Conservation (phyloP, 35 echinoderm and acorn worm species). For the Amphiura filiformis region DNA sequence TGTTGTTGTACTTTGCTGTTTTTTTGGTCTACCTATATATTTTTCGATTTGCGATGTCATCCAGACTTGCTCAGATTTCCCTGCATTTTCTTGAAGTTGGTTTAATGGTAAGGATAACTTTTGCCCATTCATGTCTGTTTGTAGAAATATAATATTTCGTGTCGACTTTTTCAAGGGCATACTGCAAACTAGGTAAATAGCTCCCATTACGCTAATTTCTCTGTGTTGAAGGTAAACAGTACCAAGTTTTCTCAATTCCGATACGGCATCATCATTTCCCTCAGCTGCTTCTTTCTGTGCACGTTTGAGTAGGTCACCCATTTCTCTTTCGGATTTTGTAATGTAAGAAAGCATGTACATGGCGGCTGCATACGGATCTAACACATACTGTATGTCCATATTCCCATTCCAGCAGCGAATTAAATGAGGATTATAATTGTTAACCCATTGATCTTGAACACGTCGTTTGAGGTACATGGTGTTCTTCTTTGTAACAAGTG, state of each 20-base stretch:
- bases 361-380: conserved; percentile 42
- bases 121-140: neutral
- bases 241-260: conserved; percentile 51
- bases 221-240: conserved; percentile 51
- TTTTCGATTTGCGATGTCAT: conserved; percentile 45
- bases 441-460: conserved; percentile 53
- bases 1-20: conserved; percentile 12
- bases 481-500: neutral
- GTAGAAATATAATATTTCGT: neutral
- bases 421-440: conserved; percentile 57
- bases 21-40: conserved; percentile 37
- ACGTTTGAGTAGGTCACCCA: conserved; percentile 43
- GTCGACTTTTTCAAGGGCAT: conserved; percentile 31
- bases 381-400: conserved; percentile 63
- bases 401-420: conserved; percentile 62
- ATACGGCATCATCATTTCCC: conserved; percentile 55
- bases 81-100: conserved; percentile 40
- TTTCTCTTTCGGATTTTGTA: conserved; percentile 66
- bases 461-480: conserved; percentile 34
- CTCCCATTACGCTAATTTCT: conserved; percentile 56
- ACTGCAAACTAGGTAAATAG: conserved; percentile 50
- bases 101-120: conserved; percentile 48
- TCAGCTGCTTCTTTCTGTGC: conserved; percentile 48
- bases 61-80: conserved; percentile 28
- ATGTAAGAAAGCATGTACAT: conserved; percentile 76